Conservation (phyloP, 2,797 vertebrate species). For the Cryptoblepharus egeriae region DNA sequence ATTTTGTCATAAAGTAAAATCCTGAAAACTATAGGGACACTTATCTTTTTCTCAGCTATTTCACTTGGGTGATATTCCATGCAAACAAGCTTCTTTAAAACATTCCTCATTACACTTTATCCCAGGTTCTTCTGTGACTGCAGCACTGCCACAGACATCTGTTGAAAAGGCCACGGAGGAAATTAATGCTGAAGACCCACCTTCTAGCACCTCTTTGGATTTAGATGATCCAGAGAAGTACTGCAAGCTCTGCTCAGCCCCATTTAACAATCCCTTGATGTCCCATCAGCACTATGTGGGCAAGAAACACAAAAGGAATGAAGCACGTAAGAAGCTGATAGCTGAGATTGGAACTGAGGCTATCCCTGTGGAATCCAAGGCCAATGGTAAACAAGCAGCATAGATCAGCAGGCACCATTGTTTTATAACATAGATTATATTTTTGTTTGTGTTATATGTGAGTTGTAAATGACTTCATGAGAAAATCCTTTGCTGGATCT, state of each 20-base stretch:
- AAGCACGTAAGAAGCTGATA: constrained; percentile 77
- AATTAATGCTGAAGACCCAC: constrained; percentile 46
- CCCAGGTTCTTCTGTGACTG: constrained; percentile 40
- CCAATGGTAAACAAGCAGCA: constrained; percentile 64
- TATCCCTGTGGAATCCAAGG: constrained; percentile 66
- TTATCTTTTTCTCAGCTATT: neutral
- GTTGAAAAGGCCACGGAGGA: constrained; percentile 48
- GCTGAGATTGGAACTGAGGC: constrained; percentile 74
- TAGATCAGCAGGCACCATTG: neutral
- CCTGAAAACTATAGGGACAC: neutral
- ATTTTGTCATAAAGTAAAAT: neutral
- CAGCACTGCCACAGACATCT: constrained; percentile 45
- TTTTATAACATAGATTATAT: no score
- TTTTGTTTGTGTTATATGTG: no score
- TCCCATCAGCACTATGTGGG: constrained; percentile 86
- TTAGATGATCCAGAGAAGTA: constrained; percentile 81
- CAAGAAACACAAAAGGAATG: constrained; percentile 86
- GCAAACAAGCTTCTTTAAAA: neutral
- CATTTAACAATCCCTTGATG: constrained; percentile 83
- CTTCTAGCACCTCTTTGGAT: constrained; percentile 56
- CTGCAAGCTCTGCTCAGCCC: constrained; percentile 82
- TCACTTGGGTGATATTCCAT: neutral
- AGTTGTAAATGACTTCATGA: no score
- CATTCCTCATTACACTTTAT: constrained; percentile 40
- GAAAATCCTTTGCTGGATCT: no score